These are phyloP conservation scores for Myanophis thanlyinensis DNA, from an alignment of 2,113 vertebrate genomes.

Conservation along the genomic window DNA sequence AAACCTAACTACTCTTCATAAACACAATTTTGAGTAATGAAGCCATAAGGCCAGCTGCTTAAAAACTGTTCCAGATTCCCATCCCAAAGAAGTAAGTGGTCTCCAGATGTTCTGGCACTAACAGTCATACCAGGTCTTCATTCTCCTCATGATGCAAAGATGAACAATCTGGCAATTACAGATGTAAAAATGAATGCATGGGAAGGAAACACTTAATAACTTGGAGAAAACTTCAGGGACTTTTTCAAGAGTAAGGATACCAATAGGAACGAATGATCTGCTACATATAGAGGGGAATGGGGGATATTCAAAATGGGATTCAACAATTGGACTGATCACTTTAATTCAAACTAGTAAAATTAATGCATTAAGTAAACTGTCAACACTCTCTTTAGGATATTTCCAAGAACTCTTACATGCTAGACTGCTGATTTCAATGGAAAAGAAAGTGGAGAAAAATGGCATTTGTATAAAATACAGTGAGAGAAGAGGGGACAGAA, in stretches of 20 bases:
- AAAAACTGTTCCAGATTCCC: constrained; percentile 46
- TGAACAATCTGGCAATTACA: constrained; percentile 57
- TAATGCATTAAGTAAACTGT: neutral
- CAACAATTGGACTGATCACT: neutral
- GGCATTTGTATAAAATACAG: neutral
- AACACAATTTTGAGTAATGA: constrained; percentile 17
- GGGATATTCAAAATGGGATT: neutral
- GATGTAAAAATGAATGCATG: constrained; percentile 49
- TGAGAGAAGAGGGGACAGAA: neutral
- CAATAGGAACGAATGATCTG: neutral
- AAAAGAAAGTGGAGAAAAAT: neutral
- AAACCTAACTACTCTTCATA: constrained; percentile 43
- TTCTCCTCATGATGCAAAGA: constrained; percentile 33
- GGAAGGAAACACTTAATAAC: neutral
- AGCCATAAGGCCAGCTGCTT: constrained; percentile 45
- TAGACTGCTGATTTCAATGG: neutral
- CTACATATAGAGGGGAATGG: neutral
- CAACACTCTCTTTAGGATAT: neutral
- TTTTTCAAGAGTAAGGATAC: neutral
- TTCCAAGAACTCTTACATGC: neutral
- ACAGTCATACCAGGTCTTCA: constrained; percentile 3
- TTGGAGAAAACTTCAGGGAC: neutral
- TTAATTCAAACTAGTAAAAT: neutral
- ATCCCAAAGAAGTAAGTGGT: constrained; percentile 45
- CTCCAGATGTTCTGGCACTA: constrained; percentile 70